A percentile compares a stretch with the other conserved stretches of the same genome.
Evolutionary conservation across 1,140 invertebrate species (phyloP).

Genomic region (Olivierus martensii): DNA sequence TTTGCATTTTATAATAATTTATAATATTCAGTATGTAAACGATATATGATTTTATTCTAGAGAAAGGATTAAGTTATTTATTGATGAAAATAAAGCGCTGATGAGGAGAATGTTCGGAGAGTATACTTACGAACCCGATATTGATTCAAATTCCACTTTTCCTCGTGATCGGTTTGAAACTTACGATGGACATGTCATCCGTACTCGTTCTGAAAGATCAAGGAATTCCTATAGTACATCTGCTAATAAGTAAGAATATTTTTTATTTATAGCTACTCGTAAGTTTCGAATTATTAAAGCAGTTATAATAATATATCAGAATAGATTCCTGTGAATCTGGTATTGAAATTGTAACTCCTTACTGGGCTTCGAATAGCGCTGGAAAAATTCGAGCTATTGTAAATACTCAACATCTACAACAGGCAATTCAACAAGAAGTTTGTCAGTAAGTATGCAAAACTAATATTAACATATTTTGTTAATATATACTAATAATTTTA

Average conservation of each 20-base stretch:
- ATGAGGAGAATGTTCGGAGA: conserved; percentile 71
- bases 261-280: too few relatives aligned
- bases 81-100: conserved; percentile 83
- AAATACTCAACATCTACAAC: conserved; percentile 86
- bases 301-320: conserved; percentile 32
- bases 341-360: conserved; percentile 83
- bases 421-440: conserved; percentile 88
- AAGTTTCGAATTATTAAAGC: too few relatives aligned
- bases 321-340: conserved; percentile 80
- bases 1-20: background rate
- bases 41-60: conserved; percentile 39
- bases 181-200: conserved; percentile 16
- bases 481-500: too few relatives aligned
- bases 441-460: conserved; percentile 51
- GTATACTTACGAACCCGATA: conserved; percentile 15
- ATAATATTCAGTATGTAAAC: background rate
- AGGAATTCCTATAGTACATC: conserved; percentile 15
- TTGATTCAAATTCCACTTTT: background rate
- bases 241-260: conserved; percentile 17
- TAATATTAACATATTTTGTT: too few relatives aligned
- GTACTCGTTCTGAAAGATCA: conserved; percentile 10
- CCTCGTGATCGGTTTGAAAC: conserved; percentile 14
- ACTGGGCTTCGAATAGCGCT: conserved; percentile 83
- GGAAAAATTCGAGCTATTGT: conserved; percentile 81
- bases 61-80: conserved; percentile 74